These are phyloP conservation scores for Tetheella fluctuosa DNA, from an alignment of 2,888 invertebrate genomes.

Conservation along the genomic window DNA sequence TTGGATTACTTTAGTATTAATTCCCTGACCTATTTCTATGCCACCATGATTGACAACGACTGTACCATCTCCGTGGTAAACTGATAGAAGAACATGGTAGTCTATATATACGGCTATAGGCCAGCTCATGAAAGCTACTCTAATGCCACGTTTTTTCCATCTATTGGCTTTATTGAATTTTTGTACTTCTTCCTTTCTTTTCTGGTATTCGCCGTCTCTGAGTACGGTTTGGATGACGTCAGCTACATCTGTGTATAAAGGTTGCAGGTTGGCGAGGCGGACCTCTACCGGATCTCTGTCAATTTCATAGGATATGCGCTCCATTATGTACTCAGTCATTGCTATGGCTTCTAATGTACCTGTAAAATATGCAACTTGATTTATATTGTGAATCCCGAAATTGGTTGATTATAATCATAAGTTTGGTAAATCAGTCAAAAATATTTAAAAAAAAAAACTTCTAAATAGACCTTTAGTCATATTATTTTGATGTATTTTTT, in stretches of 20 bases:
- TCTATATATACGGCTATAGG: slow-evolving; percentile 79
- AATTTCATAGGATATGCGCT: slow-evolving; percentile 83
- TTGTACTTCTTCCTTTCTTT: slow-evolving; percentile 80
- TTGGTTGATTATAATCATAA: no score
- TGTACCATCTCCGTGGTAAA: slow-evolving; percentile 89
- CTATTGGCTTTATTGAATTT: slow-evolving; percentile 86
- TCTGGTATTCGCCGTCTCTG: slow-evolving; percentile 77
- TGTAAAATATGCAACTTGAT: slow-evolving; percentile 45
- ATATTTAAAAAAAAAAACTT: no score
- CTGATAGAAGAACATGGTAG: slow-evolving; percentile 85
- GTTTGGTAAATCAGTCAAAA: no score
- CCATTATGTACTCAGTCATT: slow-evolving; percentile 86
- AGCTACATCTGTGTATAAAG: slow-evolving; percentile 68
- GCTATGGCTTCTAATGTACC: slow-evolving; percentile 86
- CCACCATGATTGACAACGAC: slow-evolving; percentile 89
- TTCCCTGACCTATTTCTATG: slow-evolving; percentile 92
- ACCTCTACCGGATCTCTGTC: slow-evolving; percentile 84
- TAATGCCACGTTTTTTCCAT: slow-evolving; percentile 91
- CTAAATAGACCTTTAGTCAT: no score
- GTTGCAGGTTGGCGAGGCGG: slow-evolving; percentile 57
- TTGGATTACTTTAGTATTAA: slow-evolving; percentile 88
- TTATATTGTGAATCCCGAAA: no score
- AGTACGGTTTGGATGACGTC: slow-evolving; percentile 53
- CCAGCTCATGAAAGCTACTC: slow-evolving; percentile 88
- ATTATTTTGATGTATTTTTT: no score